Evolutionary conservation across 1,140 invertebrate species (phyloP), one percentile per base, ranked within the genome.

Genomic region (Leptinotarsa lineolata): DNA sequence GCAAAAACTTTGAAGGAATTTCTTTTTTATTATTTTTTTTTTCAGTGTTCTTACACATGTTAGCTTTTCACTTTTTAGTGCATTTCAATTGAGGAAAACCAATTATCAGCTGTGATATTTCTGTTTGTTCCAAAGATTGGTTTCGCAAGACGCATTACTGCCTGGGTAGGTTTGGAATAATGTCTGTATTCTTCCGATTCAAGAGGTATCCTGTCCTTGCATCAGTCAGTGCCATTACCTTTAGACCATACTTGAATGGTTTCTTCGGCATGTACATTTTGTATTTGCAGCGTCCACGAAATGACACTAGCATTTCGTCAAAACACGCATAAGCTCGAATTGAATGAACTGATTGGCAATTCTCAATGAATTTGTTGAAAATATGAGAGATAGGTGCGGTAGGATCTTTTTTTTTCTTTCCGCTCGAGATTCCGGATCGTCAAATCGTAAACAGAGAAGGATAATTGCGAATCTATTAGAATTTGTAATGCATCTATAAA

Each of bases 221-320:
- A 66, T 77, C 73, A 1, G 46, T 70, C 20, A 76, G 15, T 20
- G 39, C 16, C 12, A 74, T 48, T n/a, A 77, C 58, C 46, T 75
- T 76, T 45, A 76, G 54, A 21, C 72, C 69, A 68, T 74, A 78
- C 66, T 74, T 77, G 22, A 15, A 39, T 18, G 70, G 66, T 64
- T 77, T 77, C 11, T 48, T 64, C 16, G 70, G 73, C 58, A 74
- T 71, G 66, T 74, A 77, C 60, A 72, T 72, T 72, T 72, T 64
- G 39, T 60, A 77, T 68, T 60, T 68, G 59, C 64, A 72, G 16
- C 70, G 61, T n/a, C 70, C 69, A 61, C 73, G 48, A 71, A 74
- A 74, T 18, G 21, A 21, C 13, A 77, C 70, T 3, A 86, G 75
- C 80, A 80, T 79, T 76, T 86, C 83, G 74, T 85, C 83, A 63